These are phyloP conservation scores for Cremastobaeus sp. DNA, from an alignment of 2,888 invertebrate species.

Conservation along the genomic window DNA sequence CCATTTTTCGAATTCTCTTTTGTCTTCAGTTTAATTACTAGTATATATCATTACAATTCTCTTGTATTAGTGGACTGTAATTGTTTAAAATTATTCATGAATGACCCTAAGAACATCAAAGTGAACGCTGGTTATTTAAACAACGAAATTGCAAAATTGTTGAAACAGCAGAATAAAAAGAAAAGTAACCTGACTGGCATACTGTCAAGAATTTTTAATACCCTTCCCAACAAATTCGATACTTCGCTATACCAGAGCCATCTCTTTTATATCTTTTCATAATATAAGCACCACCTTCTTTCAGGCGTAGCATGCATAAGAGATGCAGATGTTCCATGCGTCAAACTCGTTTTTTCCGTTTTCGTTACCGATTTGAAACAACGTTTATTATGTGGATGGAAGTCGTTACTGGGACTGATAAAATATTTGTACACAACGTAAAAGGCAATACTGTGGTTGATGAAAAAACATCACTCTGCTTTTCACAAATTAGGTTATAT, in stretches of 20 bases:
- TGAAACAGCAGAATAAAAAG: conserved; percentile 25
- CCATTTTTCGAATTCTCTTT: too few species aligned
- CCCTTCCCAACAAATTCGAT: conserved; percentile 67
- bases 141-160: conserved; percentile 25
- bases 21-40: too few species aligned
- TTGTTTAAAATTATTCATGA: too few species aligned
- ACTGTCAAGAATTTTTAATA: conserved; percentile 72
- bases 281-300: conserved; percentile 54
- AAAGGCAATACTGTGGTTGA: too few species aligned
- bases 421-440: too few species aligned
- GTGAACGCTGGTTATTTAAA: conserved; percentile 29
- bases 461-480: too few species aligned
- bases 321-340: conserved; percentile 56
- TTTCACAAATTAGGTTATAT: too few species aligned
- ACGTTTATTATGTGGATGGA: conserved; percentile 31
- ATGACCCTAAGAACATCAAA: too few species aligned
- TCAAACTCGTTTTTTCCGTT: conserved; percentile 31
- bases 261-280: conserved; percentile 62
- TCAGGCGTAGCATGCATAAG: conserved; percentile 40
- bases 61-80: too few species aligned
- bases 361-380: conserved; percentile 37
- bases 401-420: conserved; percentile 5
- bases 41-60: too few species aligned
- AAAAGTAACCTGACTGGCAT: conserved; percentile 62
- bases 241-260: conserved; percentile 65